Evolutionary conservation across 2,888 invertebrate species (phyloP).

Genomic region (Chloromyia formosa): DNA sequence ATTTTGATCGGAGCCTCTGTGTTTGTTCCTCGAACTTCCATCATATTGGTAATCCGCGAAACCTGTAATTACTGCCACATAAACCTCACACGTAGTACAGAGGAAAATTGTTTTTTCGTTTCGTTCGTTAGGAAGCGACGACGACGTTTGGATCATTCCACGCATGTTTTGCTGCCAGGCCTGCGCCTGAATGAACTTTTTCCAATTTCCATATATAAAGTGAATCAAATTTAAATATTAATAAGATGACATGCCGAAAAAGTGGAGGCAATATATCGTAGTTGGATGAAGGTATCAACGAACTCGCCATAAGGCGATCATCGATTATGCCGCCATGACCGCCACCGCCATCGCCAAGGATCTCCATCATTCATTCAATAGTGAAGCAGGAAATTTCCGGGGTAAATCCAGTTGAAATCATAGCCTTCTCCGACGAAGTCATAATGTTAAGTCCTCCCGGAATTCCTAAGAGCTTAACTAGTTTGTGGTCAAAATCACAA

Average conservation of each 20-base stretch:
- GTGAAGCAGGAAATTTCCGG: no score
- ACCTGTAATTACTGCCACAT: constrained; percentile 44
- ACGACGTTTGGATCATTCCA: constrained; percentile 10
- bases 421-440: not conserved
- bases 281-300: constrained; percentile 16
- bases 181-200: constrained; percentile 15
- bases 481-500: not conserved
- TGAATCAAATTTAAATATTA: constrained; percentile 42
- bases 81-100: constrained; percentile 43
- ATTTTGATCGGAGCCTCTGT: constrained; percentile 19
- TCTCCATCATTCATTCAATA: no score
- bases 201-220: constrained; percentile 41
- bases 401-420: no score
- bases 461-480: not conserved
- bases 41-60: constrained; percentile 34
- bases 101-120: constrained; percentile 40
- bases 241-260: constrained; percentile 39
- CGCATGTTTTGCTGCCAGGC: not conserved
- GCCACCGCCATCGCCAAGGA: not conserved
- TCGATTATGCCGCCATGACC: constrained; percentile 1
- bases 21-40: constrained; percentile 11
- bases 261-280: constrained; percentile 25
- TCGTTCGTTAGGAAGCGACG: constrained; percentile 24
- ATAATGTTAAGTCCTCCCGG: not conserved
- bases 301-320: not conserved